Base-by-base conservation (phyloP, 2,113 vertebrate genomes). In the Todiramphus saurophagus region DNA sequence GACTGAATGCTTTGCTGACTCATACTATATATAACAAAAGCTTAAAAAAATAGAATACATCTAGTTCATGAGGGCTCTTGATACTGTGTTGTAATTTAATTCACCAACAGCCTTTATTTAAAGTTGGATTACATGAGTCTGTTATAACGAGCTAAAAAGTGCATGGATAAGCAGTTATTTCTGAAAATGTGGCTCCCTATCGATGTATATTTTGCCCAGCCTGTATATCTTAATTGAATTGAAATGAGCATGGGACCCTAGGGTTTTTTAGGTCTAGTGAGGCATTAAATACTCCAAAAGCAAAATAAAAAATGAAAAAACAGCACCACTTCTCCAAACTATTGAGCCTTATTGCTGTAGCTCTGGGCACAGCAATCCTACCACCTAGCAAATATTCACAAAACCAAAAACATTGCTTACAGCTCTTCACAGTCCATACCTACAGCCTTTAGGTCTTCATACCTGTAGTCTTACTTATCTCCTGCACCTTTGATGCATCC, bases 141-240 rank as follows among this genome's bases (percentile, higher is more conserved):
- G 70, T 86, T 97, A 89, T 96, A 97, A 97, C 94, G 96, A 98
- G 94, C 83, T 79, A 90, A 93, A 95, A 97, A 97, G 68, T 96
- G 94, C 94, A 95, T 6, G n/a, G 72, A 96, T 94, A 97, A 97
- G 95, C 97, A 97, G 86, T 97, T 97, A 95, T 94, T 97, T 95
- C 69, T 94, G 89, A 96, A 97, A 97, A 95, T 95, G 89, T 91
- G 75, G 92, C 90, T 97, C 92, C 89, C 95, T 96, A 91, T 97
- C 1, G 80, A 95, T 96, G 94, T 94, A 91, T 97, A 89, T 96
- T 96, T 95, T 93, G 64, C 90, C 94, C 73, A 84, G 93, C 44
- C 94, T 94, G 85, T 96, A 93, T 97, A 95, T 97, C 95, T 97
- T 96, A 97, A 97, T 96, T 97, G 96, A 96, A 96, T 83, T 96